Evolutionary conservation across 2,113 vertebrate genomes (phyloP).

Genomic region (Oryzias melastigma): DNA sequence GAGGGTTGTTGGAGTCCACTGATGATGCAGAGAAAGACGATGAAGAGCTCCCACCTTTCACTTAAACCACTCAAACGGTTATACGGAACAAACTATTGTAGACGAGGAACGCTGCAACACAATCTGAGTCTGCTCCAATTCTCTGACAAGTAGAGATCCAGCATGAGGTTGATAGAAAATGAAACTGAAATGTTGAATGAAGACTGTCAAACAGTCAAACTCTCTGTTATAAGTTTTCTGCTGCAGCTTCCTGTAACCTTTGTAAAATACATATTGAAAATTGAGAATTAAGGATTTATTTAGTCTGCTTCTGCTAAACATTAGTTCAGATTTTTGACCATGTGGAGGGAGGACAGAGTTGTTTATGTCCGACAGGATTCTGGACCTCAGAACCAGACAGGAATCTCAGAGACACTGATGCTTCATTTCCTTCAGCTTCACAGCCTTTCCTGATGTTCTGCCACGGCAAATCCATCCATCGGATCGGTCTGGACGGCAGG

Average conservation of each 20-base stretch:
- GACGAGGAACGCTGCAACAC: slow-evolving; percentile 34
- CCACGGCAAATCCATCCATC: slow-evolving; percentile 83
- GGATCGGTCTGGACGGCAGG: slow-evolving; percentile 83
- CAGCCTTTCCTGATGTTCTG: slow-evolving; percentile 86
- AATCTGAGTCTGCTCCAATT: slow-evolving; percentile 27
- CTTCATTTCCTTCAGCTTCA: slow-evolving; percentile 69
- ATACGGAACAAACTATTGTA: slow-evolving; percentile 58
- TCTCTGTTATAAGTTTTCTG: too few species aligned
- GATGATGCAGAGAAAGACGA: too few species aligned
- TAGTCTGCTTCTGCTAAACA: too few species aligned
- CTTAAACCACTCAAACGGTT: slow-evolving; percentile 56
- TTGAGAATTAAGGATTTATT: too few species aligned
- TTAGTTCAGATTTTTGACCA: too few species aligned
- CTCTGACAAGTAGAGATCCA: slow-evolving; percentile 17
- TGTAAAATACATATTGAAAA: too few species aligned
- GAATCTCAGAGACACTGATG: background rate
- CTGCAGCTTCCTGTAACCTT: too few species aligned
- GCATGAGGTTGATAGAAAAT: slow-evolving; percentile 7
- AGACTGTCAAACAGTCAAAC: too few species aligned
- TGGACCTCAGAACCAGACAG: background rate
- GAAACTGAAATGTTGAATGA: too few species aligned
- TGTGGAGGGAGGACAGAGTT: background rate
- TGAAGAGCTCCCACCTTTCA: background rate
- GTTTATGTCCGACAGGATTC: background rate
- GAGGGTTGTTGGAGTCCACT: too few species aligned